Percentiles rank a stretch among this genome's conserved stretches.
Conservation (phyloP, 2,797 vertebrate species). For the Pteropus rufus region DNA sequence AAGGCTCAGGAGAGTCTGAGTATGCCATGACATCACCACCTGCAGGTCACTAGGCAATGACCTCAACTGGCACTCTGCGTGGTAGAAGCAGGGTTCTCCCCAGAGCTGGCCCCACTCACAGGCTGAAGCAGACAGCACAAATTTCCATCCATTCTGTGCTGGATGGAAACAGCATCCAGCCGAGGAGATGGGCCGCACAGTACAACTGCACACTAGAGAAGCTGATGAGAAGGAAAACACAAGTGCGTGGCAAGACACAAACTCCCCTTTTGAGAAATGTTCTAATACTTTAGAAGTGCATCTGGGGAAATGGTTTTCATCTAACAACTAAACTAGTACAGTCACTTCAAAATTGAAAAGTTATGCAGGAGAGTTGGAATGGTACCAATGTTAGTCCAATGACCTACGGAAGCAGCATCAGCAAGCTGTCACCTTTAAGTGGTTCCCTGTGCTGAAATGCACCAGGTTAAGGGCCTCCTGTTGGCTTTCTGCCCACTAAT, state of each 20-base stretch:
- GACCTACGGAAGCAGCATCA: not conserved
- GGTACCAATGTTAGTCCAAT: not conserved
- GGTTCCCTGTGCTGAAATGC: not conserved
- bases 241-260: not conserved
- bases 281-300: not conserved
- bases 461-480: not conserved
- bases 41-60: not conserved
- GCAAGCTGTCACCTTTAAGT: not conserved
- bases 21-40: accelerated
- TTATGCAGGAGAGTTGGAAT: not conserved
- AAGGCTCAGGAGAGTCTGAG: not conserved
- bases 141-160: accelerated
- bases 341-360: not conserved
- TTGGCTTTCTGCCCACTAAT: not conserved
- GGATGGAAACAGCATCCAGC: too few species aligned
- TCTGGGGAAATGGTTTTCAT: not conserved
- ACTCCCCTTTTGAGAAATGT: not conserved
- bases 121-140: accelerated
- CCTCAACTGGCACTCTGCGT: not conserved
- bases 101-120: not conserved
- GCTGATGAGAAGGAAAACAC: not conserved
- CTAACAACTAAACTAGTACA: too few species aligned
- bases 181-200: accelerated
- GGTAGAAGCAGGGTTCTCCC: not conserved
- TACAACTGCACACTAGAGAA: accelerated